Base-by-base conservation (phyloP, 2,888 invertebrate genomes). In the Callosobruchus maculatus region DNA sequence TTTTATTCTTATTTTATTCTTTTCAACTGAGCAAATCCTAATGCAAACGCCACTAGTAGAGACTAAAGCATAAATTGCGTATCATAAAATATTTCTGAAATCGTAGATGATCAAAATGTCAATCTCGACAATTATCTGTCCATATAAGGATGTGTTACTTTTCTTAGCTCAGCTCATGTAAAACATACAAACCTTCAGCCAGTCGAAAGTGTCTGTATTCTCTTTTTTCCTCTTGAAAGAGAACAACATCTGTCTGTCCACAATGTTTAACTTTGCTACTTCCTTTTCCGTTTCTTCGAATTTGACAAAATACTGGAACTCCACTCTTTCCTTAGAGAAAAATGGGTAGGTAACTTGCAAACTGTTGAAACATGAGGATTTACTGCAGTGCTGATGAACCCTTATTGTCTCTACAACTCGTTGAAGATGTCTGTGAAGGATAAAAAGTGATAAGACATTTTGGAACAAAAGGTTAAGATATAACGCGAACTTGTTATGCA, bases 221-320 rank as follows among this genome's bases (percentile, higher is more conserved):
- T 74, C 73, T 20, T 70, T 68, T 66, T 74, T 72, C 1, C 67
- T 69, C 71, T 77, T 76, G 68, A 78, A 77, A 9, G 74, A 71
- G 72, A 78, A 78, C 21, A 71, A 71, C 0, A 78, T 74, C 66
- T 74, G 74, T 20, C 77, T 75, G 68, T 77, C 77, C 13, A 78
- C 71, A 67, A 77, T 74, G 70, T 78, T 78, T 20, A 77, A 67
- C 66, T 73, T 75, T 9, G 31, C 70, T n/a, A 76, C 72, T 67
- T 78, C 77, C 22, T 73, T 76, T 22, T 78, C 77, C 13, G 68
- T 72, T 67, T 77, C 78, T n/a, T 73, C 75, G 49, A 72, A 75
- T 68, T 72, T 74, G 9, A 78, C 67, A 67, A 78, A 78, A 67
- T 75, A 69, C n/a, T 73, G 72, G 70, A 77, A 78, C 22, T 73